Evolutionary conservation across 2,888 invertebrate species (phyloP).

Genomic region (Stomorhina lunata): DNA sequence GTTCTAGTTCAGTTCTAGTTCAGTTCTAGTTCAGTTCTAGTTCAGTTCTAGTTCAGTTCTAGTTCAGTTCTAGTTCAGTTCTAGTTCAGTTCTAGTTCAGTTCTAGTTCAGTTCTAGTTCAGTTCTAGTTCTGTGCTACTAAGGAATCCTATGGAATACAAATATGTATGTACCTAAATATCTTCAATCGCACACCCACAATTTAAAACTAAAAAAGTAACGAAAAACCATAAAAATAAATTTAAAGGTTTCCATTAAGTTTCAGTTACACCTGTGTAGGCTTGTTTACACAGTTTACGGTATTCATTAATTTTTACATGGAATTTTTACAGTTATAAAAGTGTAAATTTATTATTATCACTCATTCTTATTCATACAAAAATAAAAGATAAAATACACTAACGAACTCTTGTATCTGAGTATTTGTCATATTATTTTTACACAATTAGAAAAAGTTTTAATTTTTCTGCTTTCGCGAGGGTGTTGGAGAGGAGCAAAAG

Average conservation of each 20-base stretch:
- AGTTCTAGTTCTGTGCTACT: too few species aligned
- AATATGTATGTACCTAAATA: too few species aligned
- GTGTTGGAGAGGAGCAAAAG: neutral
- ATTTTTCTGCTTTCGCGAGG: slow-evolving; percentile 6
- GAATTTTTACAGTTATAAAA: slow-evolving; percentile 55
- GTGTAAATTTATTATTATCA: slow-evolving; percentile 43
- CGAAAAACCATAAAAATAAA: neutral
- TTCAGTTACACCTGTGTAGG: neutral
- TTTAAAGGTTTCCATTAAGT: neutral
- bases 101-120: too few species aligned
- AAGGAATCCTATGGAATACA: too few species aligned
- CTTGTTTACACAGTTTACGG: neutral
- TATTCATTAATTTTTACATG: slow-evolving; percentile 55
- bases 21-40: too few species aligned
- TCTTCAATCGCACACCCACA: slow-evolving; percentile 32
- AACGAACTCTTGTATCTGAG: neutral
- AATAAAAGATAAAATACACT: neutral
- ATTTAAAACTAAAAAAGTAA: slow-evolving; percentile 2
- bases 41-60: too few species aligned
- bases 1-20: too few species aligned
- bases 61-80: too few species aligned
- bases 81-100: too few species aligned
- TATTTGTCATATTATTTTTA: slow-evolving; percentile 33
- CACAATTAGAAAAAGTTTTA: slow-evolving; percentile 42
- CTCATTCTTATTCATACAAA: neutral